Conservation (phyloP, 2,888 invertebrate species). For the Pemphredon lugubris region DNA sequence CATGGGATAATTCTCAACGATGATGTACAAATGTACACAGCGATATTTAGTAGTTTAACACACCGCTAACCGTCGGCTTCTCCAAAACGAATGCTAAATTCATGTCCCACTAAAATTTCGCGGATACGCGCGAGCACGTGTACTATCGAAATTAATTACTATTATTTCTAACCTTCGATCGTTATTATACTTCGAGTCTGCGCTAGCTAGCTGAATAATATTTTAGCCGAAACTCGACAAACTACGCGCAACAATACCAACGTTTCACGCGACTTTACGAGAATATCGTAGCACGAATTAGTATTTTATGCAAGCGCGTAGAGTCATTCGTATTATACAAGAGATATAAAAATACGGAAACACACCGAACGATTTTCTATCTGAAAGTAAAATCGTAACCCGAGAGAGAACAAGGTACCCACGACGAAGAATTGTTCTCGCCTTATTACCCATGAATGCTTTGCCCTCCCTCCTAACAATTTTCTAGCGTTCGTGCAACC, state of each 20-base stretch:
- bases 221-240: not conserved
- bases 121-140: too few species aligned
- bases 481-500: not conserved
- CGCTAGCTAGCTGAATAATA: too few species aligned
- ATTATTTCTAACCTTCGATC: too few species aligned
- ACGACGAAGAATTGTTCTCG: not conserved
- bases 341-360: not conserved
- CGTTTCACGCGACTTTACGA: conserved; percentile 1
- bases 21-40: conserved; percentile 23
- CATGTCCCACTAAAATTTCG: not conserved
- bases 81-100: not conserved
- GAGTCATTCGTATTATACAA: too few species aligned
- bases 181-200: too few species aligned
- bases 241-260: not conserved
- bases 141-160: too few species aligned
- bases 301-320: too few species aligned
- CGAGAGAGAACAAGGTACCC: not conserved
- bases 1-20: conserved; percentile 52
- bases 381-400: not conserved
- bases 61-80: not conserved
- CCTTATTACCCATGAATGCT: not conserved
- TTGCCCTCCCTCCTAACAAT: conserved; percentile 11
- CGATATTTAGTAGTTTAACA: conserved; percentile 17
- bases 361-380: not conserved
- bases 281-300: not conserved